Conservation (phyloP, 2,888 invertebrate species). For the Odontocerum albicorne region DNA sequence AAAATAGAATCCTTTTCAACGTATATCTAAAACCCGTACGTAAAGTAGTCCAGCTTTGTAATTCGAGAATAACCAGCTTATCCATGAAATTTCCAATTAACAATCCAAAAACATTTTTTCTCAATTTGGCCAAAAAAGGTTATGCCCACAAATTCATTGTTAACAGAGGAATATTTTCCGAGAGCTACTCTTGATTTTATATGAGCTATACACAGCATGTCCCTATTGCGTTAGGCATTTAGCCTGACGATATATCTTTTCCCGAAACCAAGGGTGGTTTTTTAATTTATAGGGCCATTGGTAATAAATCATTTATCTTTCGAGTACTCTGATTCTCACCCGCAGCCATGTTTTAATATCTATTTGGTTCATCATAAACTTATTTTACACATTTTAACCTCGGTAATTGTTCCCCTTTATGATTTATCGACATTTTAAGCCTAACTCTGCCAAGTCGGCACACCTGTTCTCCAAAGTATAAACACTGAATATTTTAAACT, state of each 20-base stretch:
- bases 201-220: not conserved
- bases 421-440: not conserved
- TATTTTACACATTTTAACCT: slow-evolving; percentile 13
- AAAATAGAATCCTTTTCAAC: too few relatives aligned
- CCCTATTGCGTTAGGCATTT: slow-evolving; percentile 6
- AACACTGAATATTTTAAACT: too few relatives aligned
- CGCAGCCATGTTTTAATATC: slow-evolving; percentile 8
- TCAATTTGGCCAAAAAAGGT: too few relatives aligned
- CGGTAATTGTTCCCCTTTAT: not conserved
- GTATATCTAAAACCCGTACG: too few relatives aligned
- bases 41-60: too few relatives aligned
- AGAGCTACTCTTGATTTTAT: not conserved
- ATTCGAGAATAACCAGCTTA: too few relatives aligned
- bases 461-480: too few relatives aligned
- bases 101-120: too few relatives aligned
- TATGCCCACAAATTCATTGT: too few relatives aligned
- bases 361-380: slow-evolving; percentile 9
- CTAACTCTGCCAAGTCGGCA: too few relatives aligned
- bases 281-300: slow-evolving; percentile 15
- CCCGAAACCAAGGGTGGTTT: slow-evolving; percentile 7
- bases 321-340: slow-evolving; percentile 2
- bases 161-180: too few relatives aligned
- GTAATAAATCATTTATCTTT: slow-evolving; percentile 14
- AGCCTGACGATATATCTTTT: slow-evolving; percentile 9
- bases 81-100: too few relatives aligned